Conservation (phyloP, 1,140 invertebrate species). For the Aplysia californica region DNA sequence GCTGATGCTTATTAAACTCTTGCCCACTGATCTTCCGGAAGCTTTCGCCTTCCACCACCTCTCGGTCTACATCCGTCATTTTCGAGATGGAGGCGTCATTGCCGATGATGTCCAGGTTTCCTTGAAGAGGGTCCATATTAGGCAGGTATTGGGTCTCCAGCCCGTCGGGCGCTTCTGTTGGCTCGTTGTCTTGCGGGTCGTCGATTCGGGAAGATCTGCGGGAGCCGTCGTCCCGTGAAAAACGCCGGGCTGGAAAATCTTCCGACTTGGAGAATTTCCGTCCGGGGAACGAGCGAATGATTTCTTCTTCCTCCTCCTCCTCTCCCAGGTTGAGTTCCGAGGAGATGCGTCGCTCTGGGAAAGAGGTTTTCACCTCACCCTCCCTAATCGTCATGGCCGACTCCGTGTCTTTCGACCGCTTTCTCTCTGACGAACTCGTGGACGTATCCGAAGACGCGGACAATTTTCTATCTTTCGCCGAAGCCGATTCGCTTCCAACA, state of each 20-base stretch:
- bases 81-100: constrained; percentile 27
- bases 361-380: constrained; percentile 7
- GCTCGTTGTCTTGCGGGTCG: background rate
- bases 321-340: background rate
- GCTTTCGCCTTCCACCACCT: constrained; percentile 50
- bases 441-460: background rate
- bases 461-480: background rate
- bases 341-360: constrained; percentile 11
- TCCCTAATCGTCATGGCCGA: constrained; percentile 3
- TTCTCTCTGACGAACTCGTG: constrained; percentile 1
- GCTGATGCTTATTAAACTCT: too few relatives aligned
- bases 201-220: constrained; percentile 1
- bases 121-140: constrained; percentile 53
- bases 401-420: background rate
- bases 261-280: constrained; percentile 25
- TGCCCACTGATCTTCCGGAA: constrained; percentile 52
- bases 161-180: constrained; percentile 16
- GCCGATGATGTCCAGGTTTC: constrained; percentile 52
- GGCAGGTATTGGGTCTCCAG: constrained; percentile 61
- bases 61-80: constrained; percentile 42
- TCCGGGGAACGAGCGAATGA: constrained; percentile 4
- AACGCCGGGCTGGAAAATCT: constrained; percentile 15
- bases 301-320: background rate
- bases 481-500: background rate
- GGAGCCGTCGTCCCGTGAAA: constrained; percentile 13